phyloP scores from a whole-genome alignment of 2,797 vertebrate species.

The Pseudopleuronectes americanus region DNA sequence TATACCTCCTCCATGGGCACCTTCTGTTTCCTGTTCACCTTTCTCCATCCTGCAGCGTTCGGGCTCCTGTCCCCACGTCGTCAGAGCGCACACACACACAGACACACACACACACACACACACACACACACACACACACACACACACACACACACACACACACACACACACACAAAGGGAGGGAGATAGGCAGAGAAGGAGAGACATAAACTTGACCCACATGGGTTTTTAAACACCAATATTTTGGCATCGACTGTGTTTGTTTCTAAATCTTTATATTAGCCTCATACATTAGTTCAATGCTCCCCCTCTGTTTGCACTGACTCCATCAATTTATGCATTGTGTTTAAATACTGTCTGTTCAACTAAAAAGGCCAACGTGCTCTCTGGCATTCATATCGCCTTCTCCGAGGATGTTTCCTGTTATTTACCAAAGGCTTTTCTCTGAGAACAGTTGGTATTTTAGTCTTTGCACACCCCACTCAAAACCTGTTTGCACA shows the following conservation, averaged over 20 bases:
- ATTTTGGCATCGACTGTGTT: constrained; percentile 20
- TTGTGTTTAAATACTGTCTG: constrained; percentile 49
- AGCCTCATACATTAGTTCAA: constrained; percentile 21
- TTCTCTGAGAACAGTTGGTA: constrained; percentile 74
- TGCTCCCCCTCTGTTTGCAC: constrained; percentile 32
- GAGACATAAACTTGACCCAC: constrained; percentile 46
- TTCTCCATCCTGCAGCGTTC: constrained; percentile 84
- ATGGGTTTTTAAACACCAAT: constrained; percentile 34
- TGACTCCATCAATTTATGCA: constrained; percentile 45
- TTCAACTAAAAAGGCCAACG: constrained; percentile 44
- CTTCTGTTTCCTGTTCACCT: constrained; percentile 86
- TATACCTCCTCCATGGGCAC: constrained; percentile 85
- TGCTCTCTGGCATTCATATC: constrained; percentile 51
- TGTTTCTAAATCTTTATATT: constrained; percentile 14
- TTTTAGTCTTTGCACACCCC: constrained; percentile 81
- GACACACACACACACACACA: constrained; percentile 25
- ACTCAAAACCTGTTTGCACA: constrained; percentile 83
- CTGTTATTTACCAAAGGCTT: constrained; percentile 78
- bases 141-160: constrained; percentile 27
- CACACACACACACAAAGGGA: constrained; percentile 18
- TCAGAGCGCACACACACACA: constrained; percentile 66
- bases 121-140: constrained; percentile 36
- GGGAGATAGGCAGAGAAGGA: constrained; percentile 43
- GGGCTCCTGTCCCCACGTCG: constrained; percentile 77
- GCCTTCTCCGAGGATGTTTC: constrained; percentile 59